phyloP scores from a whole-genome alignment of 2,113 vertebrate genomes.

The Myrmecophaga tridactyla region DNA sequence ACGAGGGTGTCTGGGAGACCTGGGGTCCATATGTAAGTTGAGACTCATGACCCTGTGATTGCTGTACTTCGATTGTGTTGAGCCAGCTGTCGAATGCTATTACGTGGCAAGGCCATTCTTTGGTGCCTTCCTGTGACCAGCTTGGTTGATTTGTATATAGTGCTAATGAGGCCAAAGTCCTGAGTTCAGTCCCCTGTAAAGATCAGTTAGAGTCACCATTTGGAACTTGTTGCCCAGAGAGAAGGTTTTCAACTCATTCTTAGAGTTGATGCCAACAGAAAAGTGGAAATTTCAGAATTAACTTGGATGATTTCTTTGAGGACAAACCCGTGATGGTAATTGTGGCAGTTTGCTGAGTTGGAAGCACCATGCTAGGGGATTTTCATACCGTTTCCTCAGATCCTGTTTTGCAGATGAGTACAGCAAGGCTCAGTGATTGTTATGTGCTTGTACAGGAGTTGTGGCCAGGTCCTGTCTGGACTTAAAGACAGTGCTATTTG shows the following conservation, averaged over 20 bases:
- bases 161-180: neutral
- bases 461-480: neutral
- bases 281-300: neutral
- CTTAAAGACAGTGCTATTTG: neutral
- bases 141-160: neutral
- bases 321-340: neutral
- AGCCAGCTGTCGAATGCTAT: neutral
- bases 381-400: neutral
- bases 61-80: neutral
- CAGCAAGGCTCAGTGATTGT: neutral
- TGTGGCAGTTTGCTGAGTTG: neutral
- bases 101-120: neutral
- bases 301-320: neutral
- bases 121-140: neutral
- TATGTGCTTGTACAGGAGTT: neutral
- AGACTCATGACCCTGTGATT: neutral
- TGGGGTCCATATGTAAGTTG: neutral
- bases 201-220: neutral
- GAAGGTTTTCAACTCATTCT: neutral
- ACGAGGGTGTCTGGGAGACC: neutral
- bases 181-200: neutral
- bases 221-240: neutral
- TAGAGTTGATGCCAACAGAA: neutral
- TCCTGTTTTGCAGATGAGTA: neutral
- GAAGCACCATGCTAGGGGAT: neutral